Evolutionary conservation across 2,113 vertebrate species (phyloP).

Genomic region (Labeo catla): DNA sequence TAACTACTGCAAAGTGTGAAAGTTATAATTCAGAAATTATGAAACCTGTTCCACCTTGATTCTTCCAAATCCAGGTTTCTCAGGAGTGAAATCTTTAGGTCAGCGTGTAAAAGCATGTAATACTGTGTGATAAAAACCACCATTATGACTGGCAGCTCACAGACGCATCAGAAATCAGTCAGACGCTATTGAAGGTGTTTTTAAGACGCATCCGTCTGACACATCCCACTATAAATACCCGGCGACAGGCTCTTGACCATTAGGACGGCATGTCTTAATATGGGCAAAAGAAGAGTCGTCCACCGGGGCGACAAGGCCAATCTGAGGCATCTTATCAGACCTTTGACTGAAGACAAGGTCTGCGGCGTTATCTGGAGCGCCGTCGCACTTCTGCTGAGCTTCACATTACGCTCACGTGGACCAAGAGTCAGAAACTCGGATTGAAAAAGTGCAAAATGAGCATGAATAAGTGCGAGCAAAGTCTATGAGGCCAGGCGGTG

Average conservation of each 20-base stretch:
- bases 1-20: not conserved
- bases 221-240: slow-evolving; percentile 63
- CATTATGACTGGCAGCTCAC: too few species aligned
- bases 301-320: slow-evolving; percentile 3
- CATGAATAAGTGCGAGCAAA: slow-evolving; percentile 27
- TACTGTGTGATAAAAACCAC: too few species aligned
- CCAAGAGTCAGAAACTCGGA: not conserved
- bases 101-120: not conserved
- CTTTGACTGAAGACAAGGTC: slow-evolving; percentile 8
- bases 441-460: slow-evolving; percentile 25
- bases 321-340: slow-evolving; percentile 30
- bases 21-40: not conserved
- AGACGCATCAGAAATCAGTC: too few species aligned
- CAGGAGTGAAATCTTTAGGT: not conserved
- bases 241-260: slow-evolving; percentile 1
- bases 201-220: not conserved
- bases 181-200: not conserved
- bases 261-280: slow-evolving; percentile 59
- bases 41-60: not conserved
- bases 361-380: not conserved
- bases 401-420: slow-evolving; percentile 5
- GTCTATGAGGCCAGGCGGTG: slow-evolving; percentile 28
- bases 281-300: slow-evolving; percentile 29
- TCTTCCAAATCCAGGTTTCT: not conserved
- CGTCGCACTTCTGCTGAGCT: slow-evolving; percentile 11